Evolutionary conservation across 2,888 invertebrate genomes (phyloP).

Genomic region (Orchestes rusci): DNA sequence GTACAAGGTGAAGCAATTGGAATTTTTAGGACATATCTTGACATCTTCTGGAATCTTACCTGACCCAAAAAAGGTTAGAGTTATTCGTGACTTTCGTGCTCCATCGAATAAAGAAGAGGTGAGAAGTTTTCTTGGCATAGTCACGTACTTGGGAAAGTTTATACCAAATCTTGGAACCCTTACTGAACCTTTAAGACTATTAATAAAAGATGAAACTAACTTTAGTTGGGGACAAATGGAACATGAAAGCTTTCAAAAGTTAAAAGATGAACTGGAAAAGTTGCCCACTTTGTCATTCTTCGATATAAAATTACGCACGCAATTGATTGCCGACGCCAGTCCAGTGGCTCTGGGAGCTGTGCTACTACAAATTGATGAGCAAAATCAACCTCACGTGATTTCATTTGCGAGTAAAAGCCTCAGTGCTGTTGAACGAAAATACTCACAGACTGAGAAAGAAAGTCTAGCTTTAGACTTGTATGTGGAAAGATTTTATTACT

Average conservation of each 20-base stretch:
- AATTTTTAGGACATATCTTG: constrained; percentile 33
- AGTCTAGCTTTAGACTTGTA: no score
- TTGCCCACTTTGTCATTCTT: constrained; percentile 27
- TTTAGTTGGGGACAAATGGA: no score
- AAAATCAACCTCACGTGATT: constrained; percentile 18
- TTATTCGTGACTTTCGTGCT: constrained; percentile 22
- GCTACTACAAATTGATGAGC: constrained; percentile 27
- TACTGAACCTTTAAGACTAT: constrained; percentile 8
- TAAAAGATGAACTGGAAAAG: no score
- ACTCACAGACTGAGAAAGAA: constrained; percentile 38
- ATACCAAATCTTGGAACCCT: constrained; percentile 17
- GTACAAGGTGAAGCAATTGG: constrained; percentile 10
- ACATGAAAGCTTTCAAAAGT: no score
- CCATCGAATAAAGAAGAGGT: constrained; percentile 29
- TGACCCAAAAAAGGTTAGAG: constrained; percentile 16
- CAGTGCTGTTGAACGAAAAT: constrained; percentile 26
- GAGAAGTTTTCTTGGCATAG: constrained; percentile 27
- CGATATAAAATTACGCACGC: constrained; percentile 23
- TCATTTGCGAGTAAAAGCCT: constrained; percentile 28
- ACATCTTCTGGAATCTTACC: constrained; percentile 29
- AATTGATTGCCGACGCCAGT: constrained; percentile 30
- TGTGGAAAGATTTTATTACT: constrained; percentile 40
- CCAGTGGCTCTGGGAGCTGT: constrained; percentile 33
- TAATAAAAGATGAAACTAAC: no score
- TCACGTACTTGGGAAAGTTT: constrained; percentile 27